Evolutionary conservation across 1,140 invertebrate species (phyloP).

Genomic region (Caenorhabditis tropicalis): DNA sequence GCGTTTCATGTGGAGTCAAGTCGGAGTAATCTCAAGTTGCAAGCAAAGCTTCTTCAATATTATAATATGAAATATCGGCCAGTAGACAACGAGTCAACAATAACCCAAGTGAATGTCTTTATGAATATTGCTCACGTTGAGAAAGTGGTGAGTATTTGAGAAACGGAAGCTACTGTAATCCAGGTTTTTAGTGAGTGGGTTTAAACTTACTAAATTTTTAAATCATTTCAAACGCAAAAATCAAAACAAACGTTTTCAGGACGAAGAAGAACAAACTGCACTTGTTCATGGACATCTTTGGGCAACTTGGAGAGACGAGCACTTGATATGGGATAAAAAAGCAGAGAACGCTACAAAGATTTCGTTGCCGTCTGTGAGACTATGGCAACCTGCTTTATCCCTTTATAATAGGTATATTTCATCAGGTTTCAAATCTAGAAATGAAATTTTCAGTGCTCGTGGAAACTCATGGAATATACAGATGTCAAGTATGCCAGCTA

Average conservation of each 20-base stretch:
- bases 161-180: too few relatives aligned
- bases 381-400: slow-evolving; percentile 71
- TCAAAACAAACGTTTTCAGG: slow-evolving; percentile 51
- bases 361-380: slow-evolving; percentile 64
- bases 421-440: too few relatives aligned
- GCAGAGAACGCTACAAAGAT: slow-evolving; percentile 65
- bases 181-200: too few relatives aligned
- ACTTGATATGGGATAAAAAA: slow-evolving; percentile 64
- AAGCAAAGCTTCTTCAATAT: too few relatives aligned
- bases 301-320: slow-evolving; percentile 68
- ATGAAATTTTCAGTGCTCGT: slow-evolving; percentile 52
- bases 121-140: slow-evolving; percentile 51
- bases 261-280: slow-evolving; percentile 70
- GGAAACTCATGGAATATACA: slow-evolving; percentile 68
- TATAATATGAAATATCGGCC: too few relatives aligned
- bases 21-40: too few relatives aligned
- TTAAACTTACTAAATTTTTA: background rate
- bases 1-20: too few relatives aligned
- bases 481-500: slow-evolving; percentile 67
- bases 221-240: background rate
- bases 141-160: slow-evolving; percentile 56
- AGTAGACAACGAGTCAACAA: too few relatives aligned
- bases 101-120: too few relatives aligned
- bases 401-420: slow-evolving; percentile 65
- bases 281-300: slow-evolving; percentile 67